Evolutionary conservation across 2,113 vertebrate genomes (phyloP).

Genomic region (Gymnarchus niloticus): DNA sequence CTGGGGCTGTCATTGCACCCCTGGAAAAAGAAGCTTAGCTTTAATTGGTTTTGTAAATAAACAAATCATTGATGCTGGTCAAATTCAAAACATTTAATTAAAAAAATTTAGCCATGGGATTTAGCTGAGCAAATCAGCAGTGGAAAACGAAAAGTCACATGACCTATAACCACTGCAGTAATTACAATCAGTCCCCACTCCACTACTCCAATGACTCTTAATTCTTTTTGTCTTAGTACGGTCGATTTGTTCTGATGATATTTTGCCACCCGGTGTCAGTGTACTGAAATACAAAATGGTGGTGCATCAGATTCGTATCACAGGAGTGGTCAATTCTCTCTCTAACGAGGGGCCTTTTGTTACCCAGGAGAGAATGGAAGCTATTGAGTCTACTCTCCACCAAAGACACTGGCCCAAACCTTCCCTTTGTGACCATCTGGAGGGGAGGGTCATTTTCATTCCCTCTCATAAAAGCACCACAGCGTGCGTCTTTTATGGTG

Average conservation of each 20-base stretch:
- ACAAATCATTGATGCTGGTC: not conserved
- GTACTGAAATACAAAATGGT: not conserved
- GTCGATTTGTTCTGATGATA: not conserved
- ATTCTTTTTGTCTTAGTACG: not conserved
- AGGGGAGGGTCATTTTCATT: not conserved
- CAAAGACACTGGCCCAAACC: not conserved
- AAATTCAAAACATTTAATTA: not conserved
- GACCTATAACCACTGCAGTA: not conserved
- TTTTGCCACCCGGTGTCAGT: not conserved
- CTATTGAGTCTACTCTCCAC: not conserved
- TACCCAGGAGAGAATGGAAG: not conserved
- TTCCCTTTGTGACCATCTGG: slow-evolving; percentile 16
- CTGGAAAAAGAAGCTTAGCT: not conserved
- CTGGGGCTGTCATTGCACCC: not conserved
- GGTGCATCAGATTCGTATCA: not conserved
- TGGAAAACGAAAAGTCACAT: not conserved
- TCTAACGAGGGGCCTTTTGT: not conserved
- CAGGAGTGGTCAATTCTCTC: not conserved
- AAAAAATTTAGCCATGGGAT: not conserved
- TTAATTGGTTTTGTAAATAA: not conserved
- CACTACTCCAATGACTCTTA: not conserved
- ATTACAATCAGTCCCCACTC: not conserved
- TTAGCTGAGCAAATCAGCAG: not conserved
- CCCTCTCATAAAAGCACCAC: slow-evolving; percentile 8
- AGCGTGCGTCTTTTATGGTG: not conserved